Evolutionary conservation across 1,140 invertebrate species (phyloP), one percentile per base, ranked within the genome.

Genomic region (Oedothorax gibbosus): DNA sequence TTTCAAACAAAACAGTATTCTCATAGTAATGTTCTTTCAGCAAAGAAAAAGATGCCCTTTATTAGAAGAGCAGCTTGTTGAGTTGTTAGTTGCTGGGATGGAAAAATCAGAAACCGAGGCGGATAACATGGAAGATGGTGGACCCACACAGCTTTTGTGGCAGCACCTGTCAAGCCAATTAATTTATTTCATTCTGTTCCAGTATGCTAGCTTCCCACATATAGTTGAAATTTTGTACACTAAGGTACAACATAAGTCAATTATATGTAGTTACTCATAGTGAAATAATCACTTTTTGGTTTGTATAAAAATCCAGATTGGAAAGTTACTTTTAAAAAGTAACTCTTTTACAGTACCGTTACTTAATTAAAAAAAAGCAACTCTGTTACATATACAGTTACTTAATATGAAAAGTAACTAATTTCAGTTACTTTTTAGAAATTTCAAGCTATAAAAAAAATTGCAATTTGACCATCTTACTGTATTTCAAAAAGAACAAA

Each of bases 171-270:
- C 97, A 2, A 97, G 96, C 15, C 97, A 99, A 90, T 91, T 99
- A 0, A 99, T 99, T 83, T 98, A 98, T 91, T 97, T 99, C 91
- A 96, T 98, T 50, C 91, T 99, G 0, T 98, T 97, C 88, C 96
- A 98, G 89, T 97, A 97, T 90, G 96, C 96, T 0, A 95, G 94
- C 87, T 99, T 99, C 89, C 95, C 96, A 53, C 96, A 96, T 88
- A 96, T 99, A 88, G 96, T 99, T 0, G 93, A 95, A 89, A 94
- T 95, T 0, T 92, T 99, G 35, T 95, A 97, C 90, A 94, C 96
- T 79, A 97, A 96, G 92, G 93, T 95, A 75, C 21, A 51, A 12
- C 18, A 50, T 82, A 69, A 4, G 0, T 18, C 2, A 49, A 15
- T 76, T 62, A 60, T 64, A 0, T 18, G 12, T 69, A 14, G 15